Conservation (phyloP, 2,888 invertebrate genomes). For the Zygogramma bicolorata region DNA sequence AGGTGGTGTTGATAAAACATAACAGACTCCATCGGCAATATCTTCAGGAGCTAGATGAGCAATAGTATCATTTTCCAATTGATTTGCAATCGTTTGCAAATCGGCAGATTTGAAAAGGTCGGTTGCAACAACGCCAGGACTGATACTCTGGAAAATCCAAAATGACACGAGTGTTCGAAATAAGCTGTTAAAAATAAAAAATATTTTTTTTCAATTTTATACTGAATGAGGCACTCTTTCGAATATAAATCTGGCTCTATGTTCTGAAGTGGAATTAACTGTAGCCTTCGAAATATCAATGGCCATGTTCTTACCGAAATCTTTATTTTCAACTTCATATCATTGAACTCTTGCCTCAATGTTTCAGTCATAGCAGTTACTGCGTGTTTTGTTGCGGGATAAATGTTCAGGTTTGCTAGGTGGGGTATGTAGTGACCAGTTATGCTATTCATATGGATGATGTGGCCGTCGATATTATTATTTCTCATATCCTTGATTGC, state of each 20-base stretch:
- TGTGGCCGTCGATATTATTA: slow-evolving; percentile 24
- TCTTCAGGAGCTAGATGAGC: not conserved
- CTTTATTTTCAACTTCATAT: slow-evolving; percentile 40
- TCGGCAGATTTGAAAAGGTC: not conserved
- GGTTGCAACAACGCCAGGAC: not conserved
- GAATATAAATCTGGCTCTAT: too few relatives aligned
- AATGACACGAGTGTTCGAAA: too few relatives aligned
- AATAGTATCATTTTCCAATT: not conserved
- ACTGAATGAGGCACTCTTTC: too few relatives aligned
- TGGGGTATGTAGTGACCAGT: slow-evolving; percentile 1
- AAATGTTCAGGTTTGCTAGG: slow-evolving; percentile 21
- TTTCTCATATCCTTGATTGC: slow-evolving; percentile 23
- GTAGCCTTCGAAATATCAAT: too few relatives aligned
- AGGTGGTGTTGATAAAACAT: not conserved
- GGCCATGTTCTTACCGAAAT: slow-evolving; percentile 43
- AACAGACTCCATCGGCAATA: not conserved
- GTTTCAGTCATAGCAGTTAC: slow-evolving; percentile 45
- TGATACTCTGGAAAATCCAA: not conserved
- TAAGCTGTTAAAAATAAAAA: too few relatives aligned
- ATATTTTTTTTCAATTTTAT: too few relatives aligned
- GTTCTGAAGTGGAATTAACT: too few relatives aligned
- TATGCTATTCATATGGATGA: slow-evolving; percentile 28
- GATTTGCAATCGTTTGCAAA: not conserved
- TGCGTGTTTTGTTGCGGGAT: slow-evolving; percentile 44
- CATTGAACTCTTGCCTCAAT: slow-evolving; percentile 38